Conservation (phyloP, 1,140 invertebrate genomes). For the Aphelenchoides besseyi region DNA sequence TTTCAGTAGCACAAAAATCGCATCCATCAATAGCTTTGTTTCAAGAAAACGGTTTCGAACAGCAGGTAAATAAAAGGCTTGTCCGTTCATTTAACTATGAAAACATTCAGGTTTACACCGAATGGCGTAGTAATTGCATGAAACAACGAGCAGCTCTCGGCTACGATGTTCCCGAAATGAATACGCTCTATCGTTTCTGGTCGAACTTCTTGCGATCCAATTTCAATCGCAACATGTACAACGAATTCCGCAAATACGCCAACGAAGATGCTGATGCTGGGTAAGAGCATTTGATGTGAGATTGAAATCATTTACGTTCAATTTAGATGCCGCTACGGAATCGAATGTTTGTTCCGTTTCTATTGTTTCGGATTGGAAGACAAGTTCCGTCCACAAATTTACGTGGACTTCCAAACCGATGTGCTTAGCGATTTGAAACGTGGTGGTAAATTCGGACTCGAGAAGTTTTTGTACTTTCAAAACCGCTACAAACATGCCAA, state of each 20-base stretch:
- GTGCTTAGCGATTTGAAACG: constrained; percentile 84
- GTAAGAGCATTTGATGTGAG: constrained; percentile 66
- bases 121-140: constrained; percentile 51
- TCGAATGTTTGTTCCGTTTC: constrained; percentile 97
- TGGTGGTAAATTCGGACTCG: constrained; percentile 85
- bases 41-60: constrained; percentile 93
- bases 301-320: constrained; percentile 10
- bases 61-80: constrained; percentile 71
- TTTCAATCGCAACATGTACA: constrained; percentile 97
- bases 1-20: not conserved
- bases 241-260: constrained; percentile 84
- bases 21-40: constrained; percentile 71
- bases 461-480: constrained; percentile 98
- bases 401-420: constrained; percentile 90
- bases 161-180: constrained; percentile 91
- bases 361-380: constrained; percentile 95
- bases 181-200: constrained; percentile 96
- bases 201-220: constrained; percentile 97
- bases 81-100: constrained; percentile 11
- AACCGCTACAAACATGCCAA: constrained; percentile 74
- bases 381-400: constrained; percentile 85
- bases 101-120: constrained; percentile 53
- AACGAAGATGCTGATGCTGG: constrained; percentile 85
- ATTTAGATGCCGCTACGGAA: constrained; percentile 68
- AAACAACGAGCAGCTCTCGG: constrained; percentile 78